Percentiles rank a stretch among this genome's conserved stretches.
Evolutionary conservation across 1,140 invertebrate genomes (phyloP).

Genomic region (Drosophila pectinifera): DNA sequence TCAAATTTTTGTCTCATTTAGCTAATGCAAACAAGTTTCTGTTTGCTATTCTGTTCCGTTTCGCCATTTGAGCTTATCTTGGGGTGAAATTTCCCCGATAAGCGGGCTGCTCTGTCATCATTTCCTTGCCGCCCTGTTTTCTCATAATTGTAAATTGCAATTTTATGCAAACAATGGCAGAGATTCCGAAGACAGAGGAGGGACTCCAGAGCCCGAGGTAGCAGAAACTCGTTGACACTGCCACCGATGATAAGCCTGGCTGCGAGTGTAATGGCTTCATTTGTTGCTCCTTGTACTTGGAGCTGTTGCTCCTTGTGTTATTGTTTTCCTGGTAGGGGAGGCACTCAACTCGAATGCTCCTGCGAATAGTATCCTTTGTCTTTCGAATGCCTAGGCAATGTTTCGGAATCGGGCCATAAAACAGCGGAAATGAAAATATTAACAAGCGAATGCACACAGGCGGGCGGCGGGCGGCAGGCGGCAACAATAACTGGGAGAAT

Average conservation of each 20-base stretch:
- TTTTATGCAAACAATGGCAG: constrained; percentile 82
- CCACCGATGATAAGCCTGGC: constrained; percentile 65
- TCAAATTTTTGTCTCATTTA: constrained; percentile 81
- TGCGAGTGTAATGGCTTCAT: constrained; percentile 62
- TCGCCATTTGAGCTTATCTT: constrained; percentile 34
- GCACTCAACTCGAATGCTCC: constrained; percentile 60
- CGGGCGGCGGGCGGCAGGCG: not conserved
- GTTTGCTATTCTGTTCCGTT: constrained; percentile 20
- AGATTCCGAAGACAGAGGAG: not conserved
- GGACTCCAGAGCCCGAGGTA: constrained; percentile 1
- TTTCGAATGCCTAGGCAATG: constrained; percentile 53
- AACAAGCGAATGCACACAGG: constrained; percentile 78
- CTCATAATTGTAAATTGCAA: constrained; percentile 84
- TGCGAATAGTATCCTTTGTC: constrained; percentile 13
- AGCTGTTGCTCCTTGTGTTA: constrained; percentile 68
- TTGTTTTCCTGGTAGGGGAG: constrained; percentile 63
- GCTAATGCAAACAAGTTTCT: constrained; percentile 58
- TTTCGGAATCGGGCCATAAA: constrained; percentile 77
- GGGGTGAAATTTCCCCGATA: constrained; percentile 10
- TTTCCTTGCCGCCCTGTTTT: constrained; percentile 49
- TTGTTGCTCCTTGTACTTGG: constrained; percentile 62
- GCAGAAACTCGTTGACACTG: constrained; percentile 60
- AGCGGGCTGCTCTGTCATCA: constrained; percentile 33
- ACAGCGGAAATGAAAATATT: constrained; percentile 84
- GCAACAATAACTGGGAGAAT: constrained; percentile 55